Base-by-base conservation (phyloP, 2,888 invertebrate genomes). In the Tillus elongatus region DNA sequence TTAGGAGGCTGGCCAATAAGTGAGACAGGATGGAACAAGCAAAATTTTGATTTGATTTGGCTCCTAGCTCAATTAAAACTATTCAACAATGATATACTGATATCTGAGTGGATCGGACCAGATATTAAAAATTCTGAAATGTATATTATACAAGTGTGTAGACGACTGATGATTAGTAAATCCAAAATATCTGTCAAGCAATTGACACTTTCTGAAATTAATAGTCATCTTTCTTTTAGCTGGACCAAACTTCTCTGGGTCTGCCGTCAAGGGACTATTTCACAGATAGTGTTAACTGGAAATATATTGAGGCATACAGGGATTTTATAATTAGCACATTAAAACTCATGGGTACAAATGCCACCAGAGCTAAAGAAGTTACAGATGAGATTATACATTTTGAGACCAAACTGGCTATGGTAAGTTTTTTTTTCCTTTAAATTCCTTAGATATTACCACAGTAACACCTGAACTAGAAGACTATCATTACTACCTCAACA, bases 81-180 rank as follows among this genome's bases (percentile, higher is more conserved):
- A 15, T 86, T 79, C 56, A 91, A 91, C 62, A 90, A 89, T 54
- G 87, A 88, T 44, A 80, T 90, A 39, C 68, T 92, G 1, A 75
- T 92, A 46, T 81, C 88, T 0, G 80, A 87, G 58, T 87, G 86
- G 83, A 87, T 93, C 26, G 90, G 89, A 8, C 87, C 92, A 0
- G 93, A 96, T 60, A 89, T 93, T 39, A 89, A 89, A 60, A 88
- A 93, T 63, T 91, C 93, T 3, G 82, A 88, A 53, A 79, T 84
- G 54, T 88, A 91, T 63, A 79, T 93, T 4, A 83, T 95, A 37
- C 77, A 91, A n/a, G n/a, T n/a, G n/a, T n/a, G n/a, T n/a, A n/a
- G n/a, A n/a, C n/a, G n/a, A n/a, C n/a, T n/a, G n/a, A n/a, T n/a
- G n/a, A n/a, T n/a, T n/a, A n/a, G n/a, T n/a, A n/a, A n/a, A n/a